These are phyloP conservation scores for Daubentonia madagascariensis DNA, from an alignment of 2,113 vertebrate species.

Conservation along the genomic window DNA sequence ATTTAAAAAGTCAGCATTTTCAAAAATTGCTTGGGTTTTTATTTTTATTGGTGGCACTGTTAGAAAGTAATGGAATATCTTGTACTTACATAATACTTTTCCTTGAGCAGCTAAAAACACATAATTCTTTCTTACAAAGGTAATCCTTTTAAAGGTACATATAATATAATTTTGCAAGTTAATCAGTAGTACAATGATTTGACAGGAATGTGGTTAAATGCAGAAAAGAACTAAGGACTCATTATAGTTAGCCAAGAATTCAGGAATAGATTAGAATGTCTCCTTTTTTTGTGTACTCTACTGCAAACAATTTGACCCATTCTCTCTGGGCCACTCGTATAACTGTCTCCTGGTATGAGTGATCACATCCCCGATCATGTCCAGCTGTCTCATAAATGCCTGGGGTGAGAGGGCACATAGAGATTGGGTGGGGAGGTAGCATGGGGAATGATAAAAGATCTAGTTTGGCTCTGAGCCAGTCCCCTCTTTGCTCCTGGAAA, in stretches of 20 bases:
- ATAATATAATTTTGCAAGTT: neutral
- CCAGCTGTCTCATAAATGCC: neutral
- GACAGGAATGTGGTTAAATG: neutral
- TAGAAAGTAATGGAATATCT: neutral
- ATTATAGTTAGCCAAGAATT: neutral
- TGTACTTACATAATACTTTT: neutral
- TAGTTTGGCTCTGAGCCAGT: neutral
- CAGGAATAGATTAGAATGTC: neutral
- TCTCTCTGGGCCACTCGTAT: neutral
- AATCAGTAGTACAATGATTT: neutral
- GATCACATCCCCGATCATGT: neutral
- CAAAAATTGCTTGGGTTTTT: neutral
- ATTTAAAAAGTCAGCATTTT: conserved; percentile 3
- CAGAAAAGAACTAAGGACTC: neutral
- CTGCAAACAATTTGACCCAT: neutral
- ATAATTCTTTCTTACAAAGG: neutral
- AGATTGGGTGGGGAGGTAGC: neutral
- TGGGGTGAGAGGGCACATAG: neutral
- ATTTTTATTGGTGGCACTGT: neutral
- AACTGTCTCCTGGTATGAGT: neutral
- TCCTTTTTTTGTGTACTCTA: neutral
- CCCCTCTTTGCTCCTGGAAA: neutral
- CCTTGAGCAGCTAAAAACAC: neutral
- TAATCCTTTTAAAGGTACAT: neutral
- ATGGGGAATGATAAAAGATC: neutral